Evolutionary conservation across 2,888 invertebrate species (phyloP).

Genomic region (Melanotus villosus): DNA sequence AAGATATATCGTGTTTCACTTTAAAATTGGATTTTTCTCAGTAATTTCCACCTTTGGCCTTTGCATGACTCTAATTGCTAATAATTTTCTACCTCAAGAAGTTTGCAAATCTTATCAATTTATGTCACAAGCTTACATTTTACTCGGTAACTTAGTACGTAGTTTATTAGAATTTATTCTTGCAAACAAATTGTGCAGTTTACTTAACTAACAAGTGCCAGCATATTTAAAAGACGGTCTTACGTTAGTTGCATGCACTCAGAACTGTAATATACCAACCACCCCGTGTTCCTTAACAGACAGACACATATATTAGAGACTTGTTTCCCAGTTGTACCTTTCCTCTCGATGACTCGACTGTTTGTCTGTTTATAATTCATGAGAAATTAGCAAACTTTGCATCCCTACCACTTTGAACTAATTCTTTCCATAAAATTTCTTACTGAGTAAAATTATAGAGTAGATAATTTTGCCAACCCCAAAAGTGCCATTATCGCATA

Average conservation of each 20-base stretch:
- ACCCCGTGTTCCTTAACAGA: neutral
- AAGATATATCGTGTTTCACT: conserved; percentile 33
- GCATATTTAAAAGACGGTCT: neutral
- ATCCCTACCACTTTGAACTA: conserved; percentile 1
- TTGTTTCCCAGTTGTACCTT: neutral
- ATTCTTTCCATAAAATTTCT: neutral
- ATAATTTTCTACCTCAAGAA: neutral
- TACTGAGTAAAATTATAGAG: conserved; percentile 5
- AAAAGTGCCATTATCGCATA: conserved; percentile 20
- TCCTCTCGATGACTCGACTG: neutral
- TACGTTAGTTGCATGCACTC: conserved; percentile 17
- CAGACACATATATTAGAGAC: conserved; percentile 11
- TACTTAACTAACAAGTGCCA: neutral
- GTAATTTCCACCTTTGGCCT: conserved; percentile 2
- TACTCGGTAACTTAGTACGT: neutral
- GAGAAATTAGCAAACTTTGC: no score
- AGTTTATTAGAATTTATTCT: neutral
- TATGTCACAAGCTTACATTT: neutral
- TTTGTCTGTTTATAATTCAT: conserved; percentile 12
- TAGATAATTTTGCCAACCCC: conserved; percentile 14
- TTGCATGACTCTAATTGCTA: conserved; percentile 3
- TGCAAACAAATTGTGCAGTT: neutral
- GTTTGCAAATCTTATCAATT: neutral
- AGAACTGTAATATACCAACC: conserved; percentile 12
- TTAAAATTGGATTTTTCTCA: conserved; percentile 19